These are phyloP conservation scores for Apostichopus japonicus DNA, from an alignment of 35 echinoderm and acorn worm genomes.

Conservation along the genomic window DNA sequence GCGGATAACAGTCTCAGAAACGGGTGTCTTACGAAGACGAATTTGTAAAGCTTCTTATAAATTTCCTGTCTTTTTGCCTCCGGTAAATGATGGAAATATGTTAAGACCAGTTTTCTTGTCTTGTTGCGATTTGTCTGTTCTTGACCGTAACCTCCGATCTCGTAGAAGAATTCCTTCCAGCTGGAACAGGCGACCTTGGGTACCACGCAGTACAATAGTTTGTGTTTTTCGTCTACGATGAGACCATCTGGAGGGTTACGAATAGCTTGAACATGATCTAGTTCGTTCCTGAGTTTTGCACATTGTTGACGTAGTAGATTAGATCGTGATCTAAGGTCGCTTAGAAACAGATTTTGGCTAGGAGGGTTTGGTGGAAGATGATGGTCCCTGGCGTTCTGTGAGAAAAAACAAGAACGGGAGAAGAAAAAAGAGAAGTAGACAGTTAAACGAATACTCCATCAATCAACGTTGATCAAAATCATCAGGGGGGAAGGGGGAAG, in stretches of 20 bases:
- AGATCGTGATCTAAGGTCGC: constrained; percentile 6
- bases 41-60: constrained; percentile 53
- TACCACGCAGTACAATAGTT: constrained; percentile 61
- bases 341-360: constrained; percentile 1
- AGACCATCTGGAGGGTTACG: constrained; percentile 37
- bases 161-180: constrained; percentile 63
- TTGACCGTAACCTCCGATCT: constrained; percentile 27
- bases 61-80: constrained; percentile 11
- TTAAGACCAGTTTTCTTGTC: constrained; percentile 22
- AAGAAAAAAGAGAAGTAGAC: too few relatives aligned
- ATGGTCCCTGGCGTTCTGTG: too few relatives aligned
- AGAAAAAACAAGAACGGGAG: too few relatives aligned
- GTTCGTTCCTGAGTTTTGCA: background rate
- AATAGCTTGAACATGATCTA: constrained; percentile 25
- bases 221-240: constrained; percentile 63
- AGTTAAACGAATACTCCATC: too few relatives aligned
- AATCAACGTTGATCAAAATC: too few relatives aligned
- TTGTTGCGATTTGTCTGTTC: background rate
- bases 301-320: constrained; percentile 45
- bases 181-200: constrained; percentile 65
- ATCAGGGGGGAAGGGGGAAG: too few relatives aligned
- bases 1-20: constrained; percentile 50
- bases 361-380: background rate
- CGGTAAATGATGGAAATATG: constrained; percentile 17
- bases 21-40: constrained; percentile 56